Evolutionary conservation across 2,797 vertebrate genomes (phyloP).

Genomic region (Myotis pilosus): DNA sequence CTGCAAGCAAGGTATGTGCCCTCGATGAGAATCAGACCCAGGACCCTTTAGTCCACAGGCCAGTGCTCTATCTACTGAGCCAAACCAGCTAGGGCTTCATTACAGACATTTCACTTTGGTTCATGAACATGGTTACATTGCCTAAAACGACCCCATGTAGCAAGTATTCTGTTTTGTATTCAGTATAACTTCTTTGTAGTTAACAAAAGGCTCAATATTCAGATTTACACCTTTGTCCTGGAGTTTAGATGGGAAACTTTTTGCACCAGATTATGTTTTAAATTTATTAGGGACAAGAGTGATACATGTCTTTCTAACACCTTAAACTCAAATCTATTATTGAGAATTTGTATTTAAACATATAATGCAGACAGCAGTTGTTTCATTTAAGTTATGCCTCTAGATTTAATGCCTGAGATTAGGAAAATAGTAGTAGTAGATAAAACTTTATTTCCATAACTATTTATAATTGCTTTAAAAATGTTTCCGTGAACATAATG

Average conservation of each 20-base stretch:
- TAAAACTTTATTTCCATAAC: slow-evolving; percentile 33
- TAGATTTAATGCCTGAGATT: neutral
- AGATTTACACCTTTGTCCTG: neutral
- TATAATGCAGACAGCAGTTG: neutral
- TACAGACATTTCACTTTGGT: neutral
- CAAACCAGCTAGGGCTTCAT: too few relatives aligned
- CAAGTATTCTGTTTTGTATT: neutral
- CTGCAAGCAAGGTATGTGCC: too few relatives aligned
- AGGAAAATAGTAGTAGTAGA: neutral
- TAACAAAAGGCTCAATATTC: neutral
- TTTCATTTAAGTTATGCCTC: neutral
- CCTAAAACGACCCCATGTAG: neutral
- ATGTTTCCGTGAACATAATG: neutral
- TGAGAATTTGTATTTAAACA: neutral
- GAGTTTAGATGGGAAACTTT: neutral
- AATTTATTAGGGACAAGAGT: neutral
- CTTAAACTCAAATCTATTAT: neutral
- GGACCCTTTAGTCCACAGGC: too few relatives aligned
- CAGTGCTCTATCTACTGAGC: too few relatives aligned
- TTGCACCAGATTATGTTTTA: neutral
- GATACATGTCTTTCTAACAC: neutral
- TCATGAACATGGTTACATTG: neutral
- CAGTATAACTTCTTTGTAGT: neutral
- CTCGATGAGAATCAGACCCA: too few relatives aligned
- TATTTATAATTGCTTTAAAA: neutral